These are phyloP conservation scores for Nezara viridula DNA, from an alignment of 2,888 invertebrate genomes.

Conservation along the genomic window DNA sequence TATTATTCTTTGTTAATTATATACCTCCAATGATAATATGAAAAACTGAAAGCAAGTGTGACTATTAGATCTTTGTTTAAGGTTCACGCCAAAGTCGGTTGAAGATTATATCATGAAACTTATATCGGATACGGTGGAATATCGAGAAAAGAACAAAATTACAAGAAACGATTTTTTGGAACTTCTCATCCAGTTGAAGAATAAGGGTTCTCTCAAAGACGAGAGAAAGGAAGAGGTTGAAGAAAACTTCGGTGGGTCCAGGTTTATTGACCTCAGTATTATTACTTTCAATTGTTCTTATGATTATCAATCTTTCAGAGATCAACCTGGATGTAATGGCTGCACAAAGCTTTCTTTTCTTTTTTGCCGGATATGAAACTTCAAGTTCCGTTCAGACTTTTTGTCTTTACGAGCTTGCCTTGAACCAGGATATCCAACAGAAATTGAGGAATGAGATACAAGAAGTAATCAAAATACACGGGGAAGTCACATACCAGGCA, in stretches of 20 bases:
- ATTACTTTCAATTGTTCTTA: background rate
- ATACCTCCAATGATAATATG: too few relatives aligned
- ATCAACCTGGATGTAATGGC: slow-evolving; percentile 70
- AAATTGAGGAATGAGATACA: slow-evolving; percentile 71
- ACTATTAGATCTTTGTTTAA: background rate
- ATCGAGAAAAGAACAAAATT: slow-evolving; percentile 71
- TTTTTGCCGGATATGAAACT: slow-evolving; percentile 73
- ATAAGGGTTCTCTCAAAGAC: slow-evolving; percentile 63
- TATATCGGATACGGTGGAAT: slow-evolving; percentile 71
- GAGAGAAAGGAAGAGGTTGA: background rate
- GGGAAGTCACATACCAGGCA: slow-evolving; percentile 71
- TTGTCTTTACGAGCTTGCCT: slow-evolving; percentile 73
- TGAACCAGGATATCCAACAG: slow-evolving; percentile 71
- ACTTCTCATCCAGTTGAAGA: slow-evolving; percentile 70
- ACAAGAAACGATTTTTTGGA: slow-evolving; percentile 74
- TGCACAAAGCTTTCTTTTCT: slow-evolving; percentile 71
- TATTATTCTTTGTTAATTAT: slow-evolving; percentile 63
- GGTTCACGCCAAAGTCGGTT: slow-evolving; percentile 67
- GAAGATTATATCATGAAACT: slow-evolving; percentile 71
- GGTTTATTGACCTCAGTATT: background rate
- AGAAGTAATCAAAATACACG: slow-evolving; percentile 69
- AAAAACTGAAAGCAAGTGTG: too few relatives aligned
- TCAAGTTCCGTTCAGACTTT: slow-evolving; percentile 74
- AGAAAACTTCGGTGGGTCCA: background rate
- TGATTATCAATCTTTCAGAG: slow-evolving; percentile 68